phyloP scores from a whole-genome alignment of 2,888 invertebrate species.

The Pheosia tremula region DNA sequence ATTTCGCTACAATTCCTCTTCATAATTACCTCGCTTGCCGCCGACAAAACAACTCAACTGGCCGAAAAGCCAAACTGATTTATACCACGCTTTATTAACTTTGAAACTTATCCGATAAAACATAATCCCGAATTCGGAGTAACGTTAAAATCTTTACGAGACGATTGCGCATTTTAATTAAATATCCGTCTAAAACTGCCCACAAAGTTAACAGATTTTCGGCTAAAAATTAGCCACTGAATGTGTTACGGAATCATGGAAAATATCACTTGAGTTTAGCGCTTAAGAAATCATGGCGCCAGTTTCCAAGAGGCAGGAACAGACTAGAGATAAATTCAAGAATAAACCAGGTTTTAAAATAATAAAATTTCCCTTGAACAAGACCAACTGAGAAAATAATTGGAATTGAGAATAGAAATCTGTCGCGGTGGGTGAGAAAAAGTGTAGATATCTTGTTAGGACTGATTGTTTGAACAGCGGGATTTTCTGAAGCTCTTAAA shows the following conservation, averaged over 20 bases:
- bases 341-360: not conserved
- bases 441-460: constrained; percentile 1
- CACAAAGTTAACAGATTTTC: not conserved
- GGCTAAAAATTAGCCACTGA: not conserved
- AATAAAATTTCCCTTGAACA: not conserved
- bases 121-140: not conserved
- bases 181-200: not conserved
- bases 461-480: not conserved
- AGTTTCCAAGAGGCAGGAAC: not conserved
- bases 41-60: constrained; percentile 1
- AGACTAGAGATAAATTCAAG: not conserved
- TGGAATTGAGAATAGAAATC: not conserved
- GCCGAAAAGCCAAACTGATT: not conserved
- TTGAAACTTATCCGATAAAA: constrained; percentile 1
- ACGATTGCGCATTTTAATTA: constrained; percentile 1
- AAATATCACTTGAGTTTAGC: not conserved
- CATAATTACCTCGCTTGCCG: not conserved
- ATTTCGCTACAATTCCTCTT: too few relatives aligned
- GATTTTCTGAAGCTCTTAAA: not conserved
- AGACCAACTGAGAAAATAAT: not conserved
- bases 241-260: not conserved
- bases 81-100: constrained; percentile 2
- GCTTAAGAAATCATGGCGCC: not conserved
- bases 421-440: not conserved
- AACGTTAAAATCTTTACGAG: constrained; percentile 5